Evolutionary conservation across 2,888 invertebrate species (phyloP), one percentile per base, ranked within the genome.

Genomic region (Alentia gelatinosa): DNA sequence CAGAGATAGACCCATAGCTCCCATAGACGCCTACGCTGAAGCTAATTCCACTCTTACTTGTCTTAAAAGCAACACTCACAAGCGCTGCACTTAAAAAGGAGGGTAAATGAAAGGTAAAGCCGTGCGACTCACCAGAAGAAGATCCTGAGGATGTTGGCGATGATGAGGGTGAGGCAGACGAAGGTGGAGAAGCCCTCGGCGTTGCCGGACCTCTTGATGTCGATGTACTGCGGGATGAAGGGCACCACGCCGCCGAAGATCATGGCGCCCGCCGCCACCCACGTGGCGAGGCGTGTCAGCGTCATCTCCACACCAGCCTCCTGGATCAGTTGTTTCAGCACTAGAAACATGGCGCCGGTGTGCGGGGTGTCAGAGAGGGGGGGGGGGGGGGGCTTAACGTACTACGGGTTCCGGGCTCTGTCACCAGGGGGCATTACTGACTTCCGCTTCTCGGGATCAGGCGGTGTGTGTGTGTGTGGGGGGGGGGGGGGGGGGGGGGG

Each of bases 121-220:
- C 15, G 35, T 74, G 9, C 47, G 1, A 74, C 97, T 97, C 97
- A 99, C 99, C 99, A 99, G 97, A 99, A 99, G 95, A 99, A 97
- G 96, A 99, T 99, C 95, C 99, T 97, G 93, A 99, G 97, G 90
- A 98, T 99, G 96, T 99, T 99, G 92, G 99, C 99, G 95, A 99
- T 97, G 88, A 99, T 97, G 90, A 99, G 97, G 37, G 99, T 98
- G 94, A 99, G 97, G 96, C 99, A 99, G 90, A 99, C 99, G 96
- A 98, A 98, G 84, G 99, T 97, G 0, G 99, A 99, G 96, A 99
- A 99, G 19, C 99, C 99, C 94, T 99, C 99, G 26, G 99, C 98
- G 97, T 99, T 98, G 96, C 98, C 98, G 50, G 98, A 98, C 94
- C 97, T 97, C 95, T 97, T 98, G 92, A 99, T 99, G 96, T 99